These are phyloP conservation scores for Rutilus rutilus DNA, from an alignment of 2,113 vertebrate genomes.

Conservation along the genomic window DNA sequence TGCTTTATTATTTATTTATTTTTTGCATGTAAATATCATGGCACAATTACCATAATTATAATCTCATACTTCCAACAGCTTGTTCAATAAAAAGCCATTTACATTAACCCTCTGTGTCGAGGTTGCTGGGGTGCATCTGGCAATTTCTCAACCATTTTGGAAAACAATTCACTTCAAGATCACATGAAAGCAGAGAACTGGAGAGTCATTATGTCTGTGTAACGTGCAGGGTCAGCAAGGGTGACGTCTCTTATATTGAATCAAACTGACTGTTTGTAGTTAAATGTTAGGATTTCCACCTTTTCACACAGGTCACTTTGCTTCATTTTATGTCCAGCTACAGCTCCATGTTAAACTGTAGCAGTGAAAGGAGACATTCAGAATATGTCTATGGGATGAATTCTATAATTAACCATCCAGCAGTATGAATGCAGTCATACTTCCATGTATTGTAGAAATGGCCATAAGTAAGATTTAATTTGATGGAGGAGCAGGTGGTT, in stretches of 20 bases:
- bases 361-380: neutral
- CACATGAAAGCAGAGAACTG: neutral
- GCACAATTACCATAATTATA: neutral
- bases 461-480: neutral
- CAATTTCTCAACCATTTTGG: slow-evolving; percentile 5
- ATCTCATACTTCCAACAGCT: neutral
- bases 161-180: slow-evolving; percentile 29
- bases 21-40: neutral
- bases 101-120: neutral
- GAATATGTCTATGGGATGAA: neutral
- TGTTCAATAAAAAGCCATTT: slow-evolving; percentile 9
- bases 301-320: slow-evolving; percentile 24
- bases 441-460: neutral
- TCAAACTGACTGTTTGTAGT: slow-evolving; percentile 2
- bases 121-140: neutral
- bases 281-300: slow-evolving; percentile 36
- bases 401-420: neutral
- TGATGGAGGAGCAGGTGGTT: neutral
- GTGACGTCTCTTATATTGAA: slow-evolving; percentile 11
- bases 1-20: neutral
- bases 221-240: neutral
- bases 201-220: slow-evolving; percentile 18
- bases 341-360: slow-evolving; percentile 1
- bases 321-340: neutral
- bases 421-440: neutral